Conservation (phyloP, 2,888 invertebrate genomes). For the Antheraea yamamai region DNA sequence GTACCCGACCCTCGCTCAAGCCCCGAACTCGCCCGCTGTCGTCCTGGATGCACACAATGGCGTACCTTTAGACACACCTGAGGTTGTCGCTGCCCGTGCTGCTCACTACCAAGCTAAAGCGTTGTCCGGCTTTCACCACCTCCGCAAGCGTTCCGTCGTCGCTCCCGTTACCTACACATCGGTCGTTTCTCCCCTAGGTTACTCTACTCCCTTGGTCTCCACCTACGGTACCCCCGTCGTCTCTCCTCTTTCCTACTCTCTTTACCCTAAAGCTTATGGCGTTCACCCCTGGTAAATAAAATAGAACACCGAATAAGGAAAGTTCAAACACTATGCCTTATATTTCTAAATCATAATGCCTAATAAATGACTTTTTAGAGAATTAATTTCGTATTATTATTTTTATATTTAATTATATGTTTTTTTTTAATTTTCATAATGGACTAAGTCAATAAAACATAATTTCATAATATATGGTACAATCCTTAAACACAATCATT, state of each 20-base stretch:
- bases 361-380: conserved; percentile 23
- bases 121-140: conserved; percentile 63
- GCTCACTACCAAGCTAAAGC: conserved; percentile 75
- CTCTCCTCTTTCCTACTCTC: conserved; percentile 39
- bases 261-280: conserved; percentile 57
- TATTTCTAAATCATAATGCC: conserved; percentile 26
- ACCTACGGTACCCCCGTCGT: conserved; percentile 40
- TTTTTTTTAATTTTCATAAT: not conserved
- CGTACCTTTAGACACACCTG: conserved; percentile 76
- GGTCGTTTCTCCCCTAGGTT: conserved; percentile 30
- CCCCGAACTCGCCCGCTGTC: conserved; percentile 70
- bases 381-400: conserved; percentile 25
- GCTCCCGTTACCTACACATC: conserved; percentile 45
- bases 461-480: not conserved
- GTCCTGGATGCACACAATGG: conserved; percentile 70
- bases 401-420: not conserved
- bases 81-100: conserved; percentile 74
- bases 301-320: not conserved
- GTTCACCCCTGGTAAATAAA: conserved; percentile 57
- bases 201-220: conserved; percentile 36
- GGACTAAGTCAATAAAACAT: not conserved
- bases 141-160: conserved; percentile 65
- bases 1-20: conserved; percentile 49
- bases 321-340: conserved; percentile 14
- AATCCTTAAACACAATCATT: too few relatives aligned